These are phyloP conservation scores for Chelonoidis abingdonii DNA, from an alignment of 2,113 vertebrate species.

Conservation along the genomic window DNA sequence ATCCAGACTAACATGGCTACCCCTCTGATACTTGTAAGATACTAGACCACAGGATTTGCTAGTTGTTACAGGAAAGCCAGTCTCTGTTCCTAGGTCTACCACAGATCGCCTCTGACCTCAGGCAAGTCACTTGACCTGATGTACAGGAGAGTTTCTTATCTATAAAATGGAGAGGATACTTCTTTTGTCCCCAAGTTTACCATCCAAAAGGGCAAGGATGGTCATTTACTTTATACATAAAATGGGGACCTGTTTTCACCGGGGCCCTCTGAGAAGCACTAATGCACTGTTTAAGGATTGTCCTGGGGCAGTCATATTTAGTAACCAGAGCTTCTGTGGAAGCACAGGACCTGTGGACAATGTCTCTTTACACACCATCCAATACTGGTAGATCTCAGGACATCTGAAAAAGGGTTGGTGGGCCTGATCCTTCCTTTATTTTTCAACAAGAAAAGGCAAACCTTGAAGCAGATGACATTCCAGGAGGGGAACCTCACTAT, in stretches of 20 bases:
- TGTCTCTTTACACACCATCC: not conserved
- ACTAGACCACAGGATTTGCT: not conserved
- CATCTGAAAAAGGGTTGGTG: not conserved
- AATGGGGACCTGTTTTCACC: not conserved
- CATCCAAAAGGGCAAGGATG: not conserved
- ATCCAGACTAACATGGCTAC: no score
- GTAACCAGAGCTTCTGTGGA: not conserved
- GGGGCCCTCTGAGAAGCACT: not conserved
- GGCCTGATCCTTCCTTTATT: not conserved
- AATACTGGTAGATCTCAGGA: not conserved
- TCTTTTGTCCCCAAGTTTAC: not conserved
- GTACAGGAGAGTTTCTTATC: not conserved
- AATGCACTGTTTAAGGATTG: not conserved
- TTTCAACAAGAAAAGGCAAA: rapidly evolving
- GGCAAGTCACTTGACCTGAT: not conserved
- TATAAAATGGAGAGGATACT: not conserved
- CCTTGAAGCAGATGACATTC: not conserved
- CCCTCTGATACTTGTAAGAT: no score
- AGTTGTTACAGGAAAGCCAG: not conserved
- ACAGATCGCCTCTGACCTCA: not conserved
- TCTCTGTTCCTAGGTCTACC: not conserved
- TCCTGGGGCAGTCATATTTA: not conserved
- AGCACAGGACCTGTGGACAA: not conserved
- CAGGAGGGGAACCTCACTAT: not conserved
- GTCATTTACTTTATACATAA: not conserved